phyloP scores from a whole-genome alignment of 1,140 invertebrate genomes.

The Drosophila aff. region DNA sequence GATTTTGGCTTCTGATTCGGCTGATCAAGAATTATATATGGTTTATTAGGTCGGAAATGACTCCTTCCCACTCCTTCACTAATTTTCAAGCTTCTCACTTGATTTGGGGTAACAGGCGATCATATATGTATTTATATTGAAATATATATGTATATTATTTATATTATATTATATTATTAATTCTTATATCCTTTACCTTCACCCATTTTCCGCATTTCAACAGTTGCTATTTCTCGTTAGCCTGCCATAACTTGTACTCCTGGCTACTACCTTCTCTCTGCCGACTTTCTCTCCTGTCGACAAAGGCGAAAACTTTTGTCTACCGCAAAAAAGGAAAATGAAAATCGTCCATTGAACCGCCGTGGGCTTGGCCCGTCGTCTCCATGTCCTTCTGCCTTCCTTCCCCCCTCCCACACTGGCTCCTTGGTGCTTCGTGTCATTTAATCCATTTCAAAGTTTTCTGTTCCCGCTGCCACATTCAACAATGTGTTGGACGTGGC shows the following conservation, averaged over 20 bases:
- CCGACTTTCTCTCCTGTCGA: constrained; percentile 4
- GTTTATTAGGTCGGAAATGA: too few relatives aligned
- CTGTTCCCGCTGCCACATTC: constrained; percentile 31
- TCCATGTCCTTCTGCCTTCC: neutral
- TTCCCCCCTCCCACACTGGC: neutral
- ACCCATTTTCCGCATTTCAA: constrained; percentile 58
- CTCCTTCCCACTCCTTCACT: too few relatives aligned
- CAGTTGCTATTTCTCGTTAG: constrained; percentile 63
- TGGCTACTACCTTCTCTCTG: neutral
- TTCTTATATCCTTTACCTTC: neutral
- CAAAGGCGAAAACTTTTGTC: constrained; percentile 54
- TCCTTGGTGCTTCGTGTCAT: constrained; percentile 41
- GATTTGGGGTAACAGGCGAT: too few relatives aligned
- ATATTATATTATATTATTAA: neutral
- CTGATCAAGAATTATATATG: too few relatives aligned
- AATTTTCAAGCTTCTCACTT: too few relatives aligned
- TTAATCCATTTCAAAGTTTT: constrained; percentile 61
- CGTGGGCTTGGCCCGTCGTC: constrained; percentile 36
- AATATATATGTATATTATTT: neutral
- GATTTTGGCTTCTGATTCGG: too few relatives aligned
- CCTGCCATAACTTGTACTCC: constrained; percentile 29
- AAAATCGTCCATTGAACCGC: constrained; percentile 74
- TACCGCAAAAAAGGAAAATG: constrained; percentile 39
- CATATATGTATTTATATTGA: too few relatives aligned
- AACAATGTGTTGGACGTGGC: constrained; percentile 37